phyloP scores from a whole-genome alignment of 2,888 invertebrate genomes.

The Andrena trimmerana region DNA sequence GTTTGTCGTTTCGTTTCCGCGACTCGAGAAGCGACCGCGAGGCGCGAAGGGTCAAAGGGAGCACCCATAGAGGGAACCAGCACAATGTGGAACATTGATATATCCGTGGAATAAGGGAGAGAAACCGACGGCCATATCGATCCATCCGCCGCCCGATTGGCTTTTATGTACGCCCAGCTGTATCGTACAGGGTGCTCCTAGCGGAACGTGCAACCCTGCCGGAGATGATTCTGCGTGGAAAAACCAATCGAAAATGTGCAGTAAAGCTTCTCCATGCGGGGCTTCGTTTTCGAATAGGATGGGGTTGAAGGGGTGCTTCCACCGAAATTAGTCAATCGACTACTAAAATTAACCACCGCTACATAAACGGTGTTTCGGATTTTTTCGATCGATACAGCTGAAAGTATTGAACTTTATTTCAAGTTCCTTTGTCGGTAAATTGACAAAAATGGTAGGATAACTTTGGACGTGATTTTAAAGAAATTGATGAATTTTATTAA shows the following conservation, averaged over 20 bases:
- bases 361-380: no score
- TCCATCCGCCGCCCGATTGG: conserved; percentile 64
- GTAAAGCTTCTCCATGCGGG: no score
- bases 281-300: no score
- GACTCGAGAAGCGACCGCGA: conserved; percentile 25
- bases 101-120: conserved; percentile 65
- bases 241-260: background rate
- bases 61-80: conserved; percentile 31
- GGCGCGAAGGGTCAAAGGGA: conserved; percentile 18
- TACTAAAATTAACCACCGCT: no score
- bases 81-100: conserved; percentile 64
- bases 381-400: no score
- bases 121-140: conserved; percentile 62
- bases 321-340: no score
- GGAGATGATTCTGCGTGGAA: background rate
- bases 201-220: conserved; percentile 18
- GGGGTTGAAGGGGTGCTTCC: no score
- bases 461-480: no score
- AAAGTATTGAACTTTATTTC: no score
- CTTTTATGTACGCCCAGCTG: conserved; percentile 59
- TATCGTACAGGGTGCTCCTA: conserved; percentile 39
- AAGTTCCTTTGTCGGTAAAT: no score
- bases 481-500: no score
- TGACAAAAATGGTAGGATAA: no score
- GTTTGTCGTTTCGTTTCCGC: conserved; percentile 26